Conservation (phyloP, 2,888 invertebrate genomes). For the Lasiommata megera region DNA sequence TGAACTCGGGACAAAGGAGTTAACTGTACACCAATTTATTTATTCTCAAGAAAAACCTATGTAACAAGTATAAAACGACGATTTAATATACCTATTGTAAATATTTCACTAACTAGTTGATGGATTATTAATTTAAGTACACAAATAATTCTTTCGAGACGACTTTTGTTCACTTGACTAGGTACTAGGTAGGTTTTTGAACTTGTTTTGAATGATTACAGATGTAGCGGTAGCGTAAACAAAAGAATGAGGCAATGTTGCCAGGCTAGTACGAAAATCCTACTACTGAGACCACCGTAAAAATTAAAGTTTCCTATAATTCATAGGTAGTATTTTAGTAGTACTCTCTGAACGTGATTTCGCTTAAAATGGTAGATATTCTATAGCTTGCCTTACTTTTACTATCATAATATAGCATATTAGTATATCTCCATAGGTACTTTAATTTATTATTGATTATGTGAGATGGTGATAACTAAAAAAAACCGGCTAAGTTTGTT, state of each 20-base stretch:
- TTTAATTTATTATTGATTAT: too few species aligned
- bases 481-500: too few species aligned
- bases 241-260: constrained; percentile 60
- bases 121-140: neutral
- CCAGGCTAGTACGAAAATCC: constrained; percentile 35
- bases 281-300: constrained; percentile 29
- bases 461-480: too few species aligned
- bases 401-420: too few species aligned
- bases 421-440: too few species aligned
- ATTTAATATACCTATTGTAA: neutral
- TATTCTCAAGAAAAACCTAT: neutral
- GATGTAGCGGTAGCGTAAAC: constrained; percentile 42
- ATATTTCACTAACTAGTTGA: too few species aligned
- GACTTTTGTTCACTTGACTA: constrained; percentile 38
- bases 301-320: too few species aligned
- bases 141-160: constrained; percentile 14
- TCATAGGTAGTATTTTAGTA: too few species aligned
- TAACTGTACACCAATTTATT: neutral
- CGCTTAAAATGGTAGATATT: too few species aligned
- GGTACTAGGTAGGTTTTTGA: constrained; percentile 34
- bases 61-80: neutral
- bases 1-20: constrained; percentile 54
- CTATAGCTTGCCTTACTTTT: too few species aligned
- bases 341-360: too few species aligned
- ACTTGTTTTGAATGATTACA: constrained; percentile 53